These are phyloP conservation scores for Hemicrepidius hirtus DNA, from an alignment of 2,888 invertebrate species.

Conservation along the genomic window DNA sequence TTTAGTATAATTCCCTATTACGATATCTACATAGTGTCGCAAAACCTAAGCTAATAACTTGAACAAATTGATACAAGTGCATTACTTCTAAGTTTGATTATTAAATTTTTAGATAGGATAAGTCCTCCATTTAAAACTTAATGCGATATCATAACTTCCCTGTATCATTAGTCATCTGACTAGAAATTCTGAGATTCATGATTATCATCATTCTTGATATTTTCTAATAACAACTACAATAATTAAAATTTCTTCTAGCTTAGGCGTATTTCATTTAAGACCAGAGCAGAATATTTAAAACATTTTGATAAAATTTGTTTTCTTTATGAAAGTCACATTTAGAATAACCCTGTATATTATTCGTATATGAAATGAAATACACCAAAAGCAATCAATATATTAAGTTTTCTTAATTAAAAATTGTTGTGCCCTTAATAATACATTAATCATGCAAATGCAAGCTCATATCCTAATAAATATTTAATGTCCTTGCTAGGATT, in stretches of 20 bases:
- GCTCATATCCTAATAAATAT: slow-evolving; percentile 15
- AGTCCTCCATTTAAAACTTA: neutral
- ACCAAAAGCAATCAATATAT: slow-evolving; percentile 7
- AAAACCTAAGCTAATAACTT: neutral
- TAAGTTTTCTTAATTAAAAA: slow-evolving; percentile 2
- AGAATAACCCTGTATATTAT: slow-evolving; percentile 7
- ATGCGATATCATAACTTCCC: slow-evolving; percentile 17
- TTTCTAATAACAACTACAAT: neutral
- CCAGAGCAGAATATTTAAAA: no score
- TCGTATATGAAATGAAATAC: slow-evolving; percentile 6
- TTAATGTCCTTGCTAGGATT: slow-evolving; percentile 1
- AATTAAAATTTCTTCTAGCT: slow-evolving; percentile 4
- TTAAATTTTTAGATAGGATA: slow-evolving; percentile 10
- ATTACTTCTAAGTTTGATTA: slow-evolving; percentile 17
- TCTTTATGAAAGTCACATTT: neutral
- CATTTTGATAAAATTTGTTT: neutral
- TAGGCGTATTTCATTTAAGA: slow-evolving; percentile 1
- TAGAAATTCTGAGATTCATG: slow-evolving; percentile 32
- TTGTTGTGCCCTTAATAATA: slow-evolving; percentile 27
- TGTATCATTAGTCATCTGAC: slow-evolving; percentile 20
- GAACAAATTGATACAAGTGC: slow-evolving; percentile 3
- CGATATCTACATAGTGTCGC: no score
- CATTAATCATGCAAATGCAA: slow-evolving; percentile 25
- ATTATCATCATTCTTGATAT: slow-evolving; percentile 19
- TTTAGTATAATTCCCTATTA: neutral